Evolutionary conservation across 1,140 invertebrate genomes (phyloP), one percentile per base, ranked within the genome.

Genomic region (Sminthurides bifidus): DNA sequence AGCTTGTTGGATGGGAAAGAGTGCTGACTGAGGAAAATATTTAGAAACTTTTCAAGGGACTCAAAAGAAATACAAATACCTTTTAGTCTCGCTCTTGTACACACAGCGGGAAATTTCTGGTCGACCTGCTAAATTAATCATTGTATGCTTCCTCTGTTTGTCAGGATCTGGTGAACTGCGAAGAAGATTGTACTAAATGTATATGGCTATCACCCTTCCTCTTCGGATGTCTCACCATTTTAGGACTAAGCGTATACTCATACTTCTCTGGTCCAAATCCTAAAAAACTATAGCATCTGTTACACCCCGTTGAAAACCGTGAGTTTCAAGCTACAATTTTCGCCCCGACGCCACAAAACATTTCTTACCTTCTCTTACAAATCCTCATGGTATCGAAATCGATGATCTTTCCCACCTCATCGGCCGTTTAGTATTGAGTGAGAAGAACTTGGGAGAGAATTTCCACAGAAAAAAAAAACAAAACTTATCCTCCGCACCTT

Each of bases 141-240:
- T 6, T 12, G 15, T 26, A 45, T 51, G 26, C 37, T 52, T 49
- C 33, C 30, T 19, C 40, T 40, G 23, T 51, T n/a, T 48, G 44
- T n/a, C 46, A 65, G 63, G 58, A 61, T 38, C 48, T 65, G 43
- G 63, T 65, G 24, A 57, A 40, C 27, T 65, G 63, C 54, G 63
- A 65, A 54, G 54, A 30, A 10, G 51, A 51, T 24, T 65, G 63
- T 54, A 56, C 53, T 45, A 61, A 54, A 58, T 65, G 63, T 43
- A 61, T 65, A 31, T 65, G 63, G 57, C 48, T 65, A 44, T 45
- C 59, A 8, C 63, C 63, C 12, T 46, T 65, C 30, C 29, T 65
- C 40, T 12, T 65, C 15, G 63, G 46, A 23, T 60, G 57, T 59
- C 27, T 65, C 12, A 58, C 60, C 24, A 65, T 65, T 19, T 23